Base-by-base conservation (phyloP, 2,113 vertebrate species). In the Rhipidura dahli region DNA sequence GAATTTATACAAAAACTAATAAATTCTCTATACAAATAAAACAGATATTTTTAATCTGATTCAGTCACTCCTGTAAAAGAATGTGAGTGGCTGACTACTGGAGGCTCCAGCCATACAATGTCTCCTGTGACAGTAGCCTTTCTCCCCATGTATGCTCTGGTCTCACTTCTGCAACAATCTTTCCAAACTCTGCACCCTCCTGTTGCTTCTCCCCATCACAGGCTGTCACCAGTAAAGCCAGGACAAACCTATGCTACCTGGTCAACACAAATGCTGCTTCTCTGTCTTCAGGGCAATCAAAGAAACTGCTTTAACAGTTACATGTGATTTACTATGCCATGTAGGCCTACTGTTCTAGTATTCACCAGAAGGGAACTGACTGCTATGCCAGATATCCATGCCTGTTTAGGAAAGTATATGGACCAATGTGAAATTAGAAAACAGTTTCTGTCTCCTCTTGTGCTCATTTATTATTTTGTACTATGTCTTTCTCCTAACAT, bases 311-410 rank as follows among this genome's bases (percentile, higher is more conserved):
- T 45, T 33, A 91, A 18, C 31, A 76, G 12, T 28, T 45, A n/a
- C 7, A 28, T 1, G 3, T 12, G 11, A 64, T 8, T 15, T 16
- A 26, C 51, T 14, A 1, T 11, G 39, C 35, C 42, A 50, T 0
- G 0, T 1, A 59, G 39, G 23, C 23, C 57, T 53, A 27, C 30
- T 28, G 23, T 21, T 42, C 42, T 24, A 28, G 5, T 10, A n/a
- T 22, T 70, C 37, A 50, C 21, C 1, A 0, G 4, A 21, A 51
- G 17, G 24, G 15, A 87, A 75, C 14, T 18, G 44, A 44, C 10
- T 47, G 68, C 28, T 73, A 30, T 17, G 18, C 33, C 71, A 90
- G 21, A 7, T 6, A 24, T 28, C 39, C 57, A 4, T 7, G 7
- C 0, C 0, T n/a, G 10, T 47, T 89, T 19, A 70, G 26, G 51